Conservation (phyloP, 2,797 vertebrate species). For the Xenentodon cancila region DNA sequence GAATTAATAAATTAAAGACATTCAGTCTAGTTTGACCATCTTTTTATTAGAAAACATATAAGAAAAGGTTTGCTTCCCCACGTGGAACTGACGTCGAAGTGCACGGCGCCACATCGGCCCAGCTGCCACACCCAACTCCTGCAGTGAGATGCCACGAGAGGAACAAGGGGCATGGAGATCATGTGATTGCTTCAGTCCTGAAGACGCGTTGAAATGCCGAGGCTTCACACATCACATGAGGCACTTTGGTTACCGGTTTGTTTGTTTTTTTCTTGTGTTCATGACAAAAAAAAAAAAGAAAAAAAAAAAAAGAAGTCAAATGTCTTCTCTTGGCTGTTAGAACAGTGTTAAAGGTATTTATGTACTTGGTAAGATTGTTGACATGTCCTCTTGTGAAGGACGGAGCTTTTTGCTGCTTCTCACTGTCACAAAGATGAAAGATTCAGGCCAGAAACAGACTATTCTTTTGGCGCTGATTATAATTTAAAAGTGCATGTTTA, state of each 20-base stretch:
- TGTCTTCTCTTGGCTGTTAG: slow-evolving; percentile 30
- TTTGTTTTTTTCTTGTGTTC: neutral
- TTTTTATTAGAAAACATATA: slow-evolving; percentile 20
- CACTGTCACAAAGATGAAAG: neutral
- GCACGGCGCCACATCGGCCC: neutral
- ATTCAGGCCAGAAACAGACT: slow-evolving; percentile 10
- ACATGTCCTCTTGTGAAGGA: neutral
- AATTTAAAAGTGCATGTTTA: slow-evolving; percentile 48
- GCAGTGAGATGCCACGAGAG: slow-evolving; percentile 6
- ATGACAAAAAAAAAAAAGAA: no score
- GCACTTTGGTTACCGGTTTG: slow-evolving; percentile 1
- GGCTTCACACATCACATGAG: slow-evolving; percentile 13
- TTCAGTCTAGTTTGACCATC: slow-evolving; percentile 13
- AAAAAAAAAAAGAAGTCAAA: no score
- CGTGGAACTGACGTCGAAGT: neutral
- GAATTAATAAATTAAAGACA: slow-evolving; percentile 1
- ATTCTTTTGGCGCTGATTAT: slow-evolving; percentile 15
- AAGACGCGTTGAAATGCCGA: slow-evolving; percentile 16
- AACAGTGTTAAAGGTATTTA: slow-evolving; percentile 46
- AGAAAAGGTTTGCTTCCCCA: neutral
- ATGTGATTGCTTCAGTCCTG: neutral
- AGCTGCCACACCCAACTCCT: slow-evolving; percentile 16
- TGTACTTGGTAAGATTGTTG: slow-evolving; percentile 19
- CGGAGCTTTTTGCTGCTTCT: neutral
- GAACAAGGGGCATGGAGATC: slow-evolving; percentile 15